Evolutionary conservation across 2,888 invertebrate species (phyloP), one percentile per base, ranked within the genome.

Genomic region (Diarsia brunnea): DNA sequence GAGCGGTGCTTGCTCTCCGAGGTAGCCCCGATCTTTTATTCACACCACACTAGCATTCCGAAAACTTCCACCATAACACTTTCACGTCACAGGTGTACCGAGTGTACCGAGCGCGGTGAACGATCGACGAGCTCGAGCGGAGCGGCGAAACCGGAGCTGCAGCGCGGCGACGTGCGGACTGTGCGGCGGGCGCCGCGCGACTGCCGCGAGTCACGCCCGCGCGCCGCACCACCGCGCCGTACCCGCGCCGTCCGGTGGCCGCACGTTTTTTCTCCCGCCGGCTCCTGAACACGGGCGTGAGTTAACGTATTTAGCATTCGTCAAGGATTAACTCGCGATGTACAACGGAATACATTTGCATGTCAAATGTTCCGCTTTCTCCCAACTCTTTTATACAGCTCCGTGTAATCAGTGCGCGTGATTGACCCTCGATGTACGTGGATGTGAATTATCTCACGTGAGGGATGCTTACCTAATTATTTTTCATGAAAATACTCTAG

Each of bases 1-100:
- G 89, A 91, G 91, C 94, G 92, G 93, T 92, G 94, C 91, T 92
- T 91, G 93, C 92, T 90, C 90, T 90, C 91, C 85, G 89, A 89
- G 90, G 90, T 89, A 90, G 91, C 92, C 90, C 83, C 90, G 90
- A 89, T 91, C 83, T 90, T 90, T 90, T 86, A 93, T 90, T 92
- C 93, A 93, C 92, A 89, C 77, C 83, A 84, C 91, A 93, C 93
- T 88, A 89, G 81, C 89, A 91, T 91, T 87, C 85, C 82, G 70
- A 83, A 81, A 78, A 82, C 82, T 80, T 86, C 81, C 91, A 92
- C 89, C 88, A 89, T 73, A 88, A 81, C 91, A 91, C 91, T 90
- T 89, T 82, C 91, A 92, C 92, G 76, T 75, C 81, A 86, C 81
- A 80, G 77, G 76, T 79, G 38, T 38, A 38, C 38, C 38, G 38